Evolutionary conservation across 2,888 invertebrate species (phyloP).

Genomic region (Anaspis maculata): DNA sequence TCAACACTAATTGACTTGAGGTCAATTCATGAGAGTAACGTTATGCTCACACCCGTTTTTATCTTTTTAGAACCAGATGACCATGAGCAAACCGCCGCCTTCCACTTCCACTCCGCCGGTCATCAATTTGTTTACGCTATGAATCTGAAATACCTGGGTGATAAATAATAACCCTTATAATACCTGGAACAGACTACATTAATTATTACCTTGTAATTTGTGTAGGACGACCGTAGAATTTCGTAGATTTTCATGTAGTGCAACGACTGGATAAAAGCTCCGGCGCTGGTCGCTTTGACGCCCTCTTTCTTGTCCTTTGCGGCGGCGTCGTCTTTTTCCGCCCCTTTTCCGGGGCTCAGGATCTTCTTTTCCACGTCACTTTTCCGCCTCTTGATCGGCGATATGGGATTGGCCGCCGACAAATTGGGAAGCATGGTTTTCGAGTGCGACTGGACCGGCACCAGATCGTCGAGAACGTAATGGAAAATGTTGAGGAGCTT

Average conservation of each 20-base stretch:
- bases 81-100: no score
- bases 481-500: conserved; percentile 66
- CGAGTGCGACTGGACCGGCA: conserved; percentile 43
- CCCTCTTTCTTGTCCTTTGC: conserved; percentile 32
- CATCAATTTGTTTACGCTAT: no score
- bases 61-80: no score
- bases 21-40: no score
- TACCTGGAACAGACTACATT: no score
- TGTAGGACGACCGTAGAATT: conserved; percentile 69
- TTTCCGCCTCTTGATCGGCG: conserved; percentile 42
- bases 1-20: no score
- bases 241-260: conserved; percentile 84
- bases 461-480: conserved; percentile 65
- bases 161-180: no score
- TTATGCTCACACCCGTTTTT: no score
- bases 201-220: conserved; percentile 86
- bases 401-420: conserved; percentile 39
- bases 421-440: conserved; percentile 52
- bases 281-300: conserved; percentile 40
- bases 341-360: conserved; percentile 21
- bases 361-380: conserved; percentile 36
- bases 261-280: conserved; percentile 60
- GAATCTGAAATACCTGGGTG: no score
- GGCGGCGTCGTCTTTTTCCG: conserved; percentile 32
- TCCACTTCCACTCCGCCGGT: no score